Base-by-base conservation (phyloP, 2,113 vertebrate genomes). In the Gila orcuttii region DNA sequence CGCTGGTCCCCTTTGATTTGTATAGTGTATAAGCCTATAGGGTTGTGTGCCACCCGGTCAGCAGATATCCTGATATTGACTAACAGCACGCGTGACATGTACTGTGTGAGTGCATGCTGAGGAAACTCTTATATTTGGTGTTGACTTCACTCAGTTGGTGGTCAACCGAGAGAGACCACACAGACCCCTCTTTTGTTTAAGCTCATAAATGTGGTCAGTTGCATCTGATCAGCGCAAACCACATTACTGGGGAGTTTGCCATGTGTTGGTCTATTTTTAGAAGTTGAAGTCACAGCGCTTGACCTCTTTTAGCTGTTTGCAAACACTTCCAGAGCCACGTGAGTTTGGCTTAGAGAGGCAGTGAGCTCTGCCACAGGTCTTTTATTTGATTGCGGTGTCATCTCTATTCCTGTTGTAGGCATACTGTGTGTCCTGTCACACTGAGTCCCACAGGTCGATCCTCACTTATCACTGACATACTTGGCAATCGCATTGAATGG, bases 261-360 rank as follows among this genome's bases (percentile, higher is more conserved):
- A 73, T 86, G 68, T 62, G 78, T 57, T 82, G 66, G 77, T 64
- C 33, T 85, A 75, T 83, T 83, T 60, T 85, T 85, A 66, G 79
- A 47, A 50, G 84, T 45, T 45, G 21, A 83, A 79, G 75, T 86
- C 69, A 52, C 62, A 83, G 59, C 64, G 36, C 82, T 69, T 87
- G 85, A 84, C 80, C 77, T 33, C 33, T 81, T 75, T 86, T 84
- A 87, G 69, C 79, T 87, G 76, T 87, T 87, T 90, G 82, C 82
- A 90, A 87, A 90, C 81, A 88, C 68, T 75, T 74, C 57, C 31
- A 55, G 68, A 21, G 45, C 84, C 47, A 84, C 3, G 82, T 62
- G n/a, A 62, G 52, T 78, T 60, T 82, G 66, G 59, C 33, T 77
- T 23, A 77, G 36, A 77, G 74, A 25, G 47, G 69, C 73, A 77